Base-by-base conservation (phyloP, 2,888 invertebrate genomes). In the Steinernema hermaphroditum region DNA sequence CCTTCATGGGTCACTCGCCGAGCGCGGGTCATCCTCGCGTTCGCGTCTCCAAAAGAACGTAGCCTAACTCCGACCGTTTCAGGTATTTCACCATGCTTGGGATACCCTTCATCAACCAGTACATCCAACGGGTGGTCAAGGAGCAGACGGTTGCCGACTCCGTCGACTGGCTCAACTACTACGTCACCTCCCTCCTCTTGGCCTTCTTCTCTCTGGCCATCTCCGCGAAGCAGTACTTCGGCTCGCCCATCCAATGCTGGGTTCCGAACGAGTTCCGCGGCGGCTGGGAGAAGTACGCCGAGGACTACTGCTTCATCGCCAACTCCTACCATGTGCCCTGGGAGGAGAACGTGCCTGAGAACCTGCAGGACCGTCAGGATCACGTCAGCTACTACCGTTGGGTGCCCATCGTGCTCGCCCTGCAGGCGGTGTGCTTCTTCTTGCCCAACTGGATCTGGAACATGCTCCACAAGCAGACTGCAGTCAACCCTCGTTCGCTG, bases 221-320 rank as follows among this genome's bases (percentile, higher is more conserved):
- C 70, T 88, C 88, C 50, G 87, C 88, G 69, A 87, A 89, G 76
- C 89, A 89, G 82, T 88, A 89, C 79, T 87, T 88, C 50, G 88
- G 88, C 9, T 87, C 87, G 71, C 88, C 88, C 12, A 89, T 89
- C 62, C 88, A 88, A 77, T 89, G 89, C 78, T 89, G 80, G 82
- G 77, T 74, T 1, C 77, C 74, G 8, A 74, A 27, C 22, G 74
- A 75, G 41, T 68, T 75, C 34, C 27, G 44, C 22, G 68, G 27
- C 24, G 77, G 76, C 29, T 76, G 76, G 76, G 73, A 76, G 19
- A 68, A 76, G 32, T 76, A 78, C 70, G 46, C 77, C 9, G 78
- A 82, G 50, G 73, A 82, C 57, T 83, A 80, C 62, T 83, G 83
- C 72, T 83, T 83, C 74, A 84, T 83, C 70, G 76, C 80, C 57